phyloP scores from a whole-genome alignment of 2,888 invertebrate genomes.

The Hemicrepidius hirtus region DNA sequence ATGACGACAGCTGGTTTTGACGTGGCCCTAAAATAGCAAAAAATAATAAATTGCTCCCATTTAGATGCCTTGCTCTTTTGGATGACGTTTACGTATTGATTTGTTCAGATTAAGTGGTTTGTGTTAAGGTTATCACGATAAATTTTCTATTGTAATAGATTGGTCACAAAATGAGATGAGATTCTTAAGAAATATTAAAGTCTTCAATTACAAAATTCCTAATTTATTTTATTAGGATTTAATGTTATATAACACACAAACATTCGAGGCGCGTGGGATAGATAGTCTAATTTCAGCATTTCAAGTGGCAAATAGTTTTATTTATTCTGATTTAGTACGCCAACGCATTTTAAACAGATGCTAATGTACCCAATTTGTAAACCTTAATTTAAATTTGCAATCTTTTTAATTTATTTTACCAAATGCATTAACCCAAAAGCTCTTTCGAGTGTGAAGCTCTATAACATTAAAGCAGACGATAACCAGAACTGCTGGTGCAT shows the following conservation, averaged over 20 bases:
- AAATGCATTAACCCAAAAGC: constrained; percentile 36
- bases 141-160: too few relatives aligned
- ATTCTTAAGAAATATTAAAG: too few relatives aligned
- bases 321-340: background rate
- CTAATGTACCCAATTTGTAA: constrained; percentile 32
- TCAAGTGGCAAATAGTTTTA: background rate
- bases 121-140: too few relatives aligned
- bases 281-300: background rate
- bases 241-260: background rate
- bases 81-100: constrained; percentile 1
- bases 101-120: background rate
- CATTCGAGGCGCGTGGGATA: constrained; percentile 7
- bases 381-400: constrained; percentile 34
- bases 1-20: constrained; percentile 43
- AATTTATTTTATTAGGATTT: background rate
- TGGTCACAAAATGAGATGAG: too few relatives aligned
- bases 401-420: constrained; percentile 25
- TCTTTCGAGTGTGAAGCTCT: constrained; percentile 28
- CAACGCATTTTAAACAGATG: constrained; percentile 21
- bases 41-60: constrained; percentile 30
- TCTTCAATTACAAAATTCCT: too few relatives aligned
- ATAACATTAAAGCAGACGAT: constrained; percentile 33
- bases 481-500: constrained; percentile 38
- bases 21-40: constrained; percentile 28
- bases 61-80: constrained; percentile 19